phyloP scores from a whole-genome alignment of 2,113 vertebrate genomes.

The Alexandromys fortis region DNA sequence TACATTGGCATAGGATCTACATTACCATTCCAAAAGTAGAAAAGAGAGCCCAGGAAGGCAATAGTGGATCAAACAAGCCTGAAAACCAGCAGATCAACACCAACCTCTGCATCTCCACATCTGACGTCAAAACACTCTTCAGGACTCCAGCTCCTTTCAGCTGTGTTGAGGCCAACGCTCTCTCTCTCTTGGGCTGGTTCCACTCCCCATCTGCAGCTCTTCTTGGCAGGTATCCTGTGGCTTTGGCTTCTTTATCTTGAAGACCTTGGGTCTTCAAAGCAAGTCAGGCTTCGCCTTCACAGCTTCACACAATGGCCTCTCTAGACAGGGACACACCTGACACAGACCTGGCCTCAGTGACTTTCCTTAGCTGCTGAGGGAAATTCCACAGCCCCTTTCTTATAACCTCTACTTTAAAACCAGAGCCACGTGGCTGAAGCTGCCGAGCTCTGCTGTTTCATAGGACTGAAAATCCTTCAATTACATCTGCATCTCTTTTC shows the following conservation, averaged over 20 bases:
- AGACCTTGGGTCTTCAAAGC: neutral
- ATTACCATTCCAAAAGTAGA: neutral
- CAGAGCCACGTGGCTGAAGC: neutral
- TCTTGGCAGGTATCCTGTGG: neutral
- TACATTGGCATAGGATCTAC: neutral
- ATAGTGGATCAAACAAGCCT: neutral
- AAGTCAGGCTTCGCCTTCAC: neutral
- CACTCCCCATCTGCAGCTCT: neutral
- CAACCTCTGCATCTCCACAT: neutral
- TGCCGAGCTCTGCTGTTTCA: neutral
- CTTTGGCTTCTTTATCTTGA: neutral
- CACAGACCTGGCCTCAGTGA: neutral
- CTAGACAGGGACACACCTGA: no score
- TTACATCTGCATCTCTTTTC: neutral
- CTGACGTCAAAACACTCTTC: neutral
- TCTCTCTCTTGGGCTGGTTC: neutral
- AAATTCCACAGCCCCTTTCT: neutral
- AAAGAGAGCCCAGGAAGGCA: neutral
- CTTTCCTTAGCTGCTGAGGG: neutral
- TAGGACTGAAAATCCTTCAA: neutral
- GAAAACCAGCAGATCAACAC: neutral
- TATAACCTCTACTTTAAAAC: neutral
- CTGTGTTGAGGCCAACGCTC: neutral
- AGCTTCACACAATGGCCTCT: neutral
- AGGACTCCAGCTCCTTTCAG: neutral